Base-by-base conservation (phyloP, 2,888 invertebrate genomes). In the Horisme vitalbata region DNA sequence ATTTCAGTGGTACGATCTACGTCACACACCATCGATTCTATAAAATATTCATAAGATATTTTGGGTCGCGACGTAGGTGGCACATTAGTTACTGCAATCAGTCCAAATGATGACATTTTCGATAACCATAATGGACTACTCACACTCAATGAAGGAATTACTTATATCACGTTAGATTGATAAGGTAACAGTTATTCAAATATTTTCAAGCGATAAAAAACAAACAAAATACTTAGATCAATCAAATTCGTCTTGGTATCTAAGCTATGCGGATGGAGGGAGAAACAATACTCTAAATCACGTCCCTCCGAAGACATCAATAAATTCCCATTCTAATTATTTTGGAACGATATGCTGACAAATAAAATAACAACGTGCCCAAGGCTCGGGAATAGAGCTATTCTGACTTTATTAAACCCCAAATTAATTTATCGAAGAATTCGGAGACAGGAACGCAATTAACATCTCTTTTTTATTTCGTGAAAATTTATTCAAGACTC, bases 261-360 rank as follows among this genome's bases (percentile, higher is more conserved):
- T 15, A 21, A 74, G 75, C 75, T 78, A 77, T 70, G 65, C 68
- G 71, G 76, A 78, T 63, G 66, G 59, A 38, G 54, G 61, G 49
- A 36, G 48, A 45, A 49, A 52, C 51, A 48, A 54, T 52, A 61
- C 65, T 61, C 62, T 82, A 83, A 86, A 83, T 84, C 80, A 80
- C 71, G 61, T 53, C 59, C 57, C 61, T 33, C 64, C 73, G 74
- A 80, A 80, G 83, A 81, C 84, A 81, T 76, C 86, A 69, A 87
- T 87, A 87, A 87, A 87, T 87, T 81, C 74, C 65, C 59, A 64
- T 75, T 77, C 78, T 80, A 84, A 87, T 87, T 87, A 85, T 83
- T 79, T 76, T 55, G 71, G 74, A 79, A 67, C 75, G 75, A 76
- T 76, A 81, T 70, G 74, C 78, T 74, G 71, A 76, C 79, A 76